Conservation (phyloP, 2,888 invertebrate species). For the Blomia tropicalis region DNA sequence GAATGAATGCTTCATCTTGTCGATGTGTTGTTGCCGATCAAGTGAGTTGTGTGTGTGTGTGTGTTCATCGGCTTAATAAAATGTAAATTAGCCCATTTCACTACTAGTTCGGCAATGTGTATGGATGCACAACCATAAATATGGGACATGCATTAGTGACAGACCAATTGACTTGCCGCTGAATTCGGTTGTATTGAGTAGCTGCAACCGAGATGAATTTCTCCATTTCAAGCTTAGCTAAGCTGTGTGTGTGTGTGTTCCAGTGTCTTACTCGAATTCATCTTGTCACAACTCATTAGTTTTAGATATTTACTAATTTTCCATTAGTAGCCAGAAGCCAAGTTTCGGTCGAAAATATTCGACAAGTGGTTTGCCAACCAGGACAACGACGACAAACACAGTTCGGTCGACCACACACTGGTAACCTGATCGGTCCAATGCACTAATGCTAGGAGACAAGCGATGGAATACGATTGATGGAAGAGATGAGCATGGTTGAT, state of each 20-base stretch:
- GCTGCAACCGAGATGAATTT: background rate
- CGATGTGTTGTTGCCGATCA: no score
- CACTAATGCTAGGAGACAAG: no score
- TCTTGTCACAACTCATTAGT: conserved; percentile 11
- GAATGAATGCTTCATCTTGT: background rate
- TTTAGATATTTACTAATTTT: background rate
- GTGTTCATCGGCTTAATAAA: conserved; percentile 7
- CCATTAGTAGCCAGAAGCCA: background rate
- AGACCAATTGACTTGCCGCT: background rate
- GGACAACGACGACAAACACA: background rate
- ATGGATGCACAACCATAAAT: background rate
- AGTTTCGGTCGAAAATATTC: background rate
- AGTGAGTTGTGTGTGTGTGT: no score
- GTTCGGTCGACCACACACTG: background rate
- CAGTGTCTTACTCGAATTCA: background rate
- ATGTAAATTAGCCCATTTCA: conserved; percentile 5
- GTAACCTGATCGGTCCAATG: background rate
- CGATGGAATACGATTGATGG: no score
- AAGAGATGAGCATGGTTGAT: no score
- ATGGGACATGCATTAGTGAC: background rate
- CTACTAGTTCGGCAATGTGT: no score
- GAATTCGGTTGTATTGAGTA: background rate
- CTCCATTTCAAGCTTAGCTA: no score
- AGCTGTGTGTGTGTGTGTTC: no score
- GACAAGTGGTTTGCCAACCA: conserved; percentile 3